Evolutionary conservation across 2,113 vertebrate genomes (phyloP).

Genomic region (Gavialis gangeticus): DNA sequence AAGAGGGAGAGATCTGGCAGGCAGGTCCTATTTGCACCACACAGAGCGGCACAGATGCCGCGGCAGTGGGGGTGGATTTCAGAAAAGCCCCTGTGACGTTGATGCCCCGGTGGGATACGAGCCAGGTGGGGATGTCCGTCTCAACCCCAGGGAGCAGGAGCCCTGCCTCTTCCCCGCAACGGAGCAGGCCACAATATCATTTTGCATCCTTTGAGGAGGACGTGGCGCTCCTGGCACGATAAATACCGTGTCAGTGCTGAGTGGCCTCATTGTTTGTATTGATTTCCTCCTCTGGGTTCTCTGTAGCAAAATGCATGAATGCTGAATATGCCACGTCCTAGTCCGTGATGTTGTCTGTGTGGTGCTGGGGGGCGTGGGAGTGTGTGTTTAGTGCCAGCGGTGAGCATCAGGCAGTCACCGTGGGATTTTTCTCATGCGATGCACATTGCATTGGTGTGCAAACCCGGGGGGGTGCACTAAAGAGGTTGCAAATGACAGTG

Average conservation of each 20-base stretch:
- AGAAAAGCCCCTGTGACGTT: not conserved
- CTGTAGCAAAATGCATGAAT: too few relatives aligned
- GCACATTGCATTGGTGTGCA: not conserved
- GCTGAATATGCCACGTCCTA: too few relatives aligned
- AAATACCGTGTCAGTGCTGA: not conserved
- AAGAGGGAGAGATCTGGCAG: not conserved
- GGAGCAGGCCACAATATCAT: too few relatives aligned
- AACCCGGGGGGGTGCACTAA: too few relatives aligned
- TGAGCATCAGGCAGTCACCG: not conserved
- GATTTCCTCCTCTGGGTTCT: too few relatives aligned
- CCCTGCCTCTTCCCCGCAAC: too few relatives aligned
- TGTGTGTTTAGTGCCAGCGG: not conserved
- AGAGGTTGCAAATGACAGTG: too few relatives aligned
- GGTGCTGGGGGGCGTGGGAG: too few relatives aligned
- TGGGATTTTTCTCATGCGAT: not conserved
- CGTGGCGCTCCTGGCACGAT: not conserved
- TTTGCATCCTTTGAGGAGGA: not conserved
- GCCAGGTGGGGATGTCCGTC: too few relatives aligned
- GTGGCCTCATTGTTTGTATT: not conserved
- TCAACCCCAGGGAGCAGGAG: too few relatives aligned
- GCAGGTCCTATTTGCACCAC: not conserved
- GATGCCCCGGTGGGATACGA: not conserved
- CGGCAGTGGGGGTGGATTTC: not conserved
- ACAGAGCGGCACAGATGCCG: not conserved
- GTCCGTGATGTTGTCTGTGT: too few relatives aligned